phyloP scores from a whole-genome alignment of 1,140 invertebrate genomes.

The Stenopsyche tienmushanensis region DNA sequence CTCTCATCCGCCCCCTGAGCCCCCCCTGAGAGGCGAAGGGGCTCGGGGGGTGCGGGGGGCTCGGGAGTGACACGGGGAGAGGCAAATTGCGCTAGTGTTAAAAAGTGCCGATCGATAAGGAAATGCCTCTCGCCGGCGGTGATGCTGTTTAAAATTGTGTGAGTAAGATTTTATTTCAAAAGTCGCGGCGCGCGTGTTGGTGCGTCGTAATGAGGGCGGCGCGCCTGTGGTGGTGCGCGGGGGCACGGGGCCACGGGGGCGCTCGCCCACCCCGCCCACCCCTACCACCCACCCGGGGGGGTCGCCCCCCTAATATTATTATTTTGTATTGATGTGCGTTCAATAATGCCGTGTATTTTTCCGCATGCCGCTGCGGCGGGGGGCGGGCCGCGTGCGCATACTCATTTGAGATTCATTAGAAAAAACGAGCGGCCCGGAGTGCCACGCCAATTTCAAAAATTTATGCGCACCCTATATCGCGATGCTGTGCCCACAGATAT shows the following conservation, averaged over 20 bases:
- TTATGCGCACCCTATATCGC: too few relatives aligned
- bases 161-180: conserved; percentile 43
- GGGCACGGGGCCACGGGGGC: conserved; percentile 40
- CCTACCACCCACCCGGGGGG: not conserved
- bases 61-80: conserved; percentile 28
- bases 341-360: conserved; percentile 42
- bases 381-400: conserved; percentile 28
- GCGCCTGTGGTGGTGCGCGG: conserved; percentile 39
- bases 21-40: conserved; percentile 1
- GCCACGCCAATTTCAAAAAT: not conserved
- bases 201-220: conserved; percentile 43
- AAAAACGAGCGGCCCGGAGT: conserved; percentile 35
- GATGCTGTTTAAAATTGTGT: conserved; percentile 43
- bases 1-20: conserved; percentile 13
- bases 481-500: too few relatives aligned
- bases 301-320: conserved; percentile 38
- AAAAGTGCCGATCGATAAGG: conserved; percentile 42
- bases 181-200: conserved; percentile 42
- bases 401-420: conserved; percentile 42
- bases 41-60: not conserved
- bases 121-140: conserved; percentile 36
- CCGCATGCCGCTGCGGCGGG: conserved; percentile 36
- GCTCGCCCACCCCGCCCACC: conserved; percentile 25
- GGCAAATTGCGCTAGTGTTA: conserved; percentile 42
- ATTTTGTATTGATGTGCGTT: conserved; percentile 42